Evolutionary conservation across 37 sponge, comb jelly and placozoan genomes (phyloP).

Genomic region (Geodia barretti): DNA sequence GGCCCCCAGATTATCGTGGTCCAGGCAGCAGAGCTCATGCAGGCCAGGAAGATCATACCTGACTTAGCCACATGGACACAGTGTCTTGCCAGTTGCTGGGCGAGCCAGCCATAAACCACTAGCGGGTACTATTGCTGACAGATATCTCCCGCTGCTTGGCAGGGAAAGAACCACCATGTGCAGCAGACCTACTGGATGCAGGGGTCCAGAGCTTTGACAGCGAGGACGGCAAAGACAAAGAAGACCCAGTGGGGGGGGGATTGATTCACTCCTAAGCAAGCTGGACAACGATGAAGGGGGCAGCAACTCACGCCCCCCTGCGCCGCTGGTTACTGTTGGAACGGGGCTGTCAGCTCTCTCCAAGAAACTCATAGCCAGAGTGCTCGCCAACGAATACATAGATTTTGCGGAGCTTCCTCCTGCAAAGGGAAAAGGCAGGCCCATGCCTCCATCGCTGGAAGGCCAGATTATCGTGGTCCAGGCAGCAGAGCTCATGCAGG

Average conservation of each 20-base stretch:
- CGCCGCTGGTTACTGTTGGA: conserved; percentile 10
- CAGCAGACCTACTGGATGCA: too few relatives aligned
- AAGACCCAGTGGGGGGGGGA: background rate
- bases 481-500: conserved; percentile 24
- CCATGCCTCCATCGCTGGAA: conserved; percentile 14
- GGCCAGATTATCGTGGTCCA: conserved; percentile 41
- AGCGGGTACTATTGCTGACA: too few relatives aligned
- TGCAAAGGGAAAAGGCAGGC: conserved; percentile 24
- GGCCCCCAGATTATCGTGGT: conserved; percentile 20
- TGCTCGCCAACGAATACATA: conserved; percentile 26
- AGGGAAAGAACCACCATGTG: too few relatives aligned
- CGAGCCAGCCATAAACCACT: too few relatives aligned
- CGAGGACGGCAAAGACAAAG: background rate
- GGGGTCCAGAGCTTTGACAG: too few relatives aligned
- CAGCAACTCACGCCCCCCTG: too few relatives aligned
- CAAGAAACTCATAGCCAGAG: conserved; percentile 12
- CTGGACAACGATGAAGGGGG: background rate
- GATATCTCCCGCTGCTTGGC: too few relatives aligned
- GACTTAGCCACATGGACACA: conserved; percentile 55
- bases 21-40: conserved; percentile 32
- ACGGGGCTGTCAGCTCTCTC: conserved; percentile 32
- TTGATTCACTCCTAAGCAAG: background rate
- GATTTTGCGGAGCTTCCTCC: conserved; percentile 47
- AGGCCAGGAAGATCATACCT: conserved; percentile 23
- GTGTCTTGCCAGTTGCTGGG: too few relatives aligned